These are phyloP conservation scores for Selene dorsalis DNA, from an alignment of 2,797 vertebrate genomes.

Conservation along the genomic window DNA sequence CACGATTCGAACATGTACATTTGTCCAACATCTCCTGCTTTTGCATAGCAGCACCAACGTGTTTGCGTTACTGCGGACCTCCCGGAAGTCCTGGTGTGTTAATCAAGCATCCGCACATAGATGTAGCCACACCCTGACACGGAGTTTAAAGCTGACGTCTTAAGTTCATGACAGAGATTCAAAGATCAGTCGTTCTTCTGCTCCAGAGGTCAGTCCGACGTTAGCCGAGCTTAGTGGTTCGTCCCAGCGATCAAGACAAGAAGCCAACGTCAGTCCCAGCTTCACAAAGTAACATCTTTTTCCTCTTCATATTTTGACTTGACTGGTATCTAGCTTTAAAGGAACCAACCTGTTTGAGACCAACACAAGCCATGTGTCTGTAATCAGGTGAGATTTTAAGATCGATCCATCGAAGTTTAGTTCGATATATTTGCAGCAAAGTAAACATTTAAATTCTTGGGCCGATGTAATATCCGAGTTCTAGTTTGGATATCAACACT, in stretches of 20 bases:
- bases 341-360: not conserved
- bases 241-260: constrained; percentile 51
- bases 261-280: constrained; percentile 47
- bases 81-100: not conserved
- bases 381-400: constrained; percentile 3
- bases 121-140: not conserved
- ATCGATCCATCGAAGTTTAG: not conserved
- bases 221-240: constrained; percentile 26
- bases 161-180: not conserved
- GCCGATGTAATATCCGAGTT: not conserved
- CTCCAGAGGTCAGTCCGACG: not conserved
- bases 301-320: constrained; percentile 30
- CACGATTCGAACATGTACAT: too few species aligned
- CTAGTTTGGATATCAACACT: not conserved
- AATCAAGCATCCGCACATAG: not conserved
- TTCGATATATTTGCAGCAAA: not conserved
- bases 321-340: constrained; percentile 12
- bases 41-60: not conserved
- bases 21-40: not conserved
- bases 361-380: not conserved
- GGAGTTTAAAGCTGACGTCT: not conserved
- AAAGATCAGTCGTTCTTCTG: not conserved
- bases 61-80: not conserved
- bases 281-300: constrained; percentile 49
- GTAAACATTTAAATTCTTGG: not conserved